Base-by-base conservation (phyloP, 1,140 invertebrate genomes). In the Drosophila bocqueti region DNA sequence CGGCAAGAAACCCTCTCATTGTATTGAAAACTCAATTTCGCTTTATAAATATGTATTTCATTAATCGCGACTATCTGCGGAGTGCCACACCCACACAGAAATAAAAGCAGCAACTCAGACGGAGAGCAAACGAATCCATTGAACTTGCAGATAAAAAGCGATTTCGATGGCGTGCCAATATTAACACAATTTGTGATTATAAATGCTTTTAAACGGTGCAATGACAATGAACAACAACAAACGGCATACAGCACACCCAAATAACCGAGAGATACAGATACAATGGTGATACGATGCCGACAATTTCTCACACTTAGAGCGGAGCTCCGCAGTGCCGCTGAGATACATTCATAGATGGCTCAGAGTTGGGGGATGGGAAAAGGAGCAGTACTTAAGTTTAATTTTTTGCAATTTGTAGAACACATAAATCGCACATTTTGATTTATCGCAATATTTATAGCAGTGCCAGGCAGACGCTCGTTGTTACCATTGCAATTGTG, bases 381-480 rank as follows among this genome's bases (percentile, higher is more conserved):
- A 77, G 75, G 62, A 78, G 71, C 85, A 91, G 85, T 90, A 90
- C 86, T 90, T 90, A 90, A 90, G 86, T 90, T 90, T 90, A 90
- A 90, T 90, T 90, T 90, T 90, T 90, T 90, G 85, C 85, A 90
- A 90, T 90, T 90, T 90, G 85, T 90, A 90, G 85, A 90, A 90
- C 85, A 90, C 85, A 90, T 90, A 90, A 90, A 90, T 90, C 85
- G 85, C 85, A 90, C 85, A 86, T 90, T 90, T 90, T 90, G 85
- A 90, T 90, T 90, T 90, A 90, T 90, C 86, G 85, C 86, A 90
- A 90, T 90, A 90, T 90, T 90, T 90, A 90, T 90, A 91, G 85
- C 85, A 90, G 64, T 90, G 86, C 85, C 71, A 89, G 85, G 85
- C 81, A 81, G 82, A 81, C 63, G 68, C 58, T 79, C 75, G 80